These are phyloP conservation scores for Eumerus sabulonum DNA, from an alignment of 2,888 invertebrate genomes.

Conservation along the genomic window DNA sequence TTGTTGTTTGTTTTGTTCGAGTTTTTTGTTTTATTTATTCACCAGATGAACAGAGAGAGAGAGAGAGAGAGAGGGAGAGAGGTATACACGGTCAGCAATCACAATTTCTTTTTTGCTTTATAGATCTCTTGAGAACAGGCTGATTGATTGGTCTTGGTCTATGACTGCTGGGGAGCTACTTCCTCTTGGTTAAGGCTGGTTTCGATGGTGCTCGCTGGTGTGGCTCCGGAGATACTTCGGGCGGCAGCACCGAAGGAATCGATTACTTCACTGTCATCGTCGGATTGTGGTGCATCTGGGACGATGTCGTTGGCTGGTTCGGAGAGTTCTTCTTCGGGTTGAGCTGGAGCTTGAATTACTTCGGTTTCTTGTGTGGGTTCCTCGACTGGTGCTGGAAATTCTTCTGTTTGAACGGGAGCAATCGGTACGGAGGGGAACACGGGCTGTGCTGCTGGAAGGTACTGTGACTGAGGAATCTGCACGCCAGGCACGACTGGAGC, in stretches of 20 bases:
- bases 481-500: constrained; percentile 31
- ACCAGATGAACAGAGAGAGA: too few relatives aligned
- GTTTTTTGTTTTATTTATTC: too few relatives aligned
- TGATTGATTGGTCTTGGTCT: background rate
- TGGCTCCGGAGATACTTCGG: constrained; percentile 3
- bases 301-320: constrained; percentile 40
- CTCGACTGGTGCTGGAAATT: constrained; percentile 38
- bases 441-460: too few relatives aligned
- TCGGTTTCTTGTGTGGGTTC: constrained; percentile 42
- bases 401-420: constrained; percentile 5
- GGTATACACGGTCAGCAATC: constrained; percentile 30
- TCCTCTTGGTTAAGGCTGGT: constrained; percentile 34
- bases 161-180: constrained; percentile 8
- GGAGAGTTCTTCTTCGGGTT: constrained; percentile 33
- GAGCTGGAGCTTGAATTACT: constrained; percentile 15
- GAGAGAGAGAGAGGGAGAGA: background rate
- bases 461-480: constrained; percentile 48
- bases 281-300: constrained; percentile 35
- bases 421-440: constrained; percentile 11
- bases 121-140: background rate
- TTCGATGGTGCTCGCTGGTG: constrained; percentile 9
- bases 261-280: constrained; percentile 73
- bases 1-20: too few relatives aligned
- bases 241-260: constrained; percentile 70
- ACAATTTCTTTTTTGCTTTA: constrained; percentile 29